These are phyloP conservation scores for Temnothorax unifasciatus DNA, from an alignment of 2,888 invertebrate species.

Conservation along the genomic window DNA sequence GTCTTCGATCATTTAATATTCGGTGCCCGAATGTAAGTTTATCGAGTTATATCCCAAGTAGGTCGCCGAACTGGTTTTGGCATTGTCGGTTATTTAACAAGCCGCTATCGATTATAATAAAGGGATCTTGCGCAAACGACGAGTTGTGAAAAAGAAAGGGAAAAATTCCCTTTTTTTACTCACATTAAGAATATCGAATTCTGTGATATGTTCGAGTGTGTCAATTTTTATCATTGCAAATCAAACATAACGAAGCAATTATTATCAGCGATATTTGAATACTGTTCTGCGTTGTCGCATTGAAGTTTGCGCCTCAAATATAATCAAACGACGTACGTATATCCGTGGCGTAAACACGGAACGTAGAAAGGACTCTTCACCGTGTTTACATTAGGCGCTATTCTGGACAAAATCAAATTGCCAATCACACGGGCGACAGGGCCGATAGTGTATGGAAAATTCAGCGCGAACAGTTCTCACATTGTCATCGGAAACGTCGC, in stretches of 20 bases:
- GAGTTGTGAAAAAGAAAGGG: neutral
- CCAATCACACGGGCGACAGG: conserved; percentile 60
- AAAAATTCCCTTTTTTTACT: neutral
- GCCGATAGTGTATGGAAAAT: conserved; percentile 47
- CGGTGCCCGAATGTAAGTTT: conserved; percentile 64
- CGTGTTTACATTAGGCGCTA: conserved; percentile 32
- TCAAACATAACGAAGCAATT: neutral
- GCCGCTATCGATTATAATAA: conserved; percentile 42
- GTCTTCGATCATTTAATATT: conserved; percentile 76
- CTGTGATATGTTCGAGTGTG: neutral
- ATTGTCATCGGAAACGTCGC: conserved; percentile 35
- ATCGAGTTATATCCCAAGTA: conserved; percentile 67
- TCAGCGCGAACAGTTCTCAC: conserved; percentile 13
- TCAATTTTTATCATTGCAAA: neutral
- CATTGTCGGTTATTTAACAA: conserved; percentile 63
- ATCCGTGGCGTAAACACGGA: neutral
- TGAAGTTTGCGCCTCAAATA: neutral
- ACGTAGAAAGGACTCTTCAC: neutral
- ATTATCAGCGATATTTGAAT: neutral
- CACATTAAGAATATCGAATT: neutral
- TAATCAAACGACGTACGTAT: neutral
- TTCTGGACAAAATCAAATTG: conserved; percentile 46
- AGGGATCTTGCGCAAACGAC: conserved; percentile 54
- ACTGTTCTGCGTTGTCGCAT: neutral
- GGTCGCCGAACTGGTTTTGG: conserved; percentile 71